A percentile compares a stretch with the other conserved stretches of the same genome.
phyloP scores from a whole-genome alignment of 1,140 invertebrate species.

The Drosophila ironensis region DNA sequence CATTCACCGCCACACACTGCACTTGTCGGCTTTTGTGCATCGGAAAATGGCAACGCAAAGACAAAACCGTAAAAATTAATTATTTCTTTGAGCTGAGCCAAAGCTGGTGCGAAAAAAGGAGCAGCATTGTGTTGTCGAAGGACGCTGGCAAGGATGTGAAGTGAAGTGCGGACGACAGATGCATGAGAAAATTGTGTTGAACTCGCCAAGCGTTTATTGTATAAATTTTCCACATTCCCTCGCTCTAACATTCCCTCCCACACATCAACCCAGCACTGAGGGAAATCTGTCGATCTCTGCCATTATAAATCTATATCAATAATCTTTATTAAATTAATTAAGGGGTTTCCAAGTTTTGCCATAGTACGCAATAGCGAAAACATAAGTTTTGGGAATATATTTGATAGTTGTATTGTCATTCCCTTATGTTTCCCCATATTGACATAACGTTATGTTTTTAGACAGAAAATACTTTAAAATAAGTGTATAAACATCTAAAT shows the following conservation, averaged over 20 bases:
- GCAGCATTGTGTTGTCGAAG: constrained; percentile 23
- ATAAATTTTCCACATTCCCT: constrained; percentile 51
- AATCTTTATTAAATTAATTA: too few relatives aligned
- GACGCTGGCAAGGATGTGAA: constrained; percentile 11
- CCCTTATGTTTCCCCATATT: too few relatives aligned
- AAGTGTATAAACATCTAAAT: too few relatives aligned
- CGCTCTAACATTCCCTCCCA: not conserved
- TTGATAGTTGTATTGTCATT: too few relatives aligned
- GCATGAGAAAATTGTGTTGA: constrained; percentile 60
- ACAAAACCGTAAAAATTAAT: constrained; percentile 69
- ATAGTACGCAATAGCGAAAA: too few relatives aligned
- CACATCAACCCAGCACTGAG: not conserved
- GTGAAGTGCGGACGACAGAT: constrained; percentile 56
- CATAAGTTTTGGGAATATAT: too few relatives aligned
- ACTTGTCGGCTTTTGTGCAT: not conserved
- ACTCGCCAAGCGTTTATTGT: constrained; percentile 52
- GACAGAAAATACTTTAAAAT: too few relatives aligned
- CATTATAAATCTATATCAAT: too few relatives aligned
- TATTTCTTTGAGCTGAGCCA: constrained; percentile 46
- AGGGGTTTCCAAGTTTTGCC: too few relatives aligned
- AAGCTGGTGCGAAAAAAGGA: constrained; percentile 25
- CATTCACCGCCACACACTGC: not conserved
- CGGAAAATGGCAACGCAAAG: constrained; percentile 29
- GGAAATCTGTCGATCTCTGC: not conserved
- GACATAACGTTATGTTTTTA: too few relatives aligned